Evolutionary conservation across 2,113 vertebrate genomes (phyloP).

Genomic region (Nothocercus nigrocapillus): DNA sequence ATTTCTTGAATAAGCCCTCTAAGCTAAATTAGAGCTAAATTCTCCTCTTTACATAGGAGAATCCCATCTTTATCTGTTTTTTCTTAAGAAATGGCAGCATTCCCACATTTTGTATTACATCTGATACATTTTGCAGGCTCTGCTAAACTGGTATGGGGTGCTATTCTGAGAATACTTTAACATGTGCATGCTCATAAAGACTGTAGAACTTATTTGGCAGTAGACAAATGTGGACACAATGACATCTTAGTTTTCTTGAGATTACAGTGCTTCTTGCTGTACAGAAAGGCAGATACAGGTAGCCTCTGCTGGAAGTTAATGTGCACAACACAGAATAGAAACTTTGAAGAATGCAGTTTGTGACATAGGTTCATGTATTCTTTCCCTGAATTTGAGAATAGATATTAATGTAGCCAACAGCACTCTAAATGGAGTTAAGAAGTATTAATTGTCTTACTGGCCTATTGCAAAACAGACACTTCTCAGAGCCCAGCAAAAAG

Average conservation of each 20-base stretch:
- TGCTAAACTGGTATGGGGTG: not conserved
- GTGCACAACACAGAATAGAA: not conserved
- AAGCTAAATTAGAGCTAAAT: not conserved
- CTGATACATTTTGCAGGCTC: not conserved
- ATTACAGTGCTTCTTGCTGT: not conserved
- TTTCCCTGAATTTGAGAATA: not conserved
- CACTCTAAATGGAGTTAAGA: not conserved
- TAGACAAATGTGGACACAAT: not conserved
- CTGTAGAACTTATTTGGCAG: not conserved
- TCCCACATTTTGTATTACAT: not conserved
- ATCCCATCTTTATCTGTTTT: not conserved
- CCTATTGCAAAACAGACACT: fast-evolving
- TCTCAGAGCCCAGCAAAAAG: not conserved
- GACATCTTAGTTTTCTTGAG: not conserved
- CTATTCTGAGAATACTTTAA: not conserved
- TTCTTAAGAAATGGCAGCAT: not conserved
- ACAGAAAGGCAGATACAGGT: not conserved
- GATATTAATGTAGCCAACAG: not conserved
- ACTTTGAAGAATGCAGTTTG: not conserved
- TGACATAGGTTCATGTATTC: no score
- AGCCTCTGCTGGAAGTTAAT: not conserved
- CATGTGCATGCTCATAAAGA: not conserved
- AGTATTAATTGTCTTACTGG: fast-evolving
- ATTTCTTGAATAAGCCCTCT: not conserved
- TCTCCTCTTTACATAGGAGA: not conserved